Evolutionary conservation across 2,113 vertebrate species (phyloP).

Genomic region (Eretmochelys imbricata): DNA sequence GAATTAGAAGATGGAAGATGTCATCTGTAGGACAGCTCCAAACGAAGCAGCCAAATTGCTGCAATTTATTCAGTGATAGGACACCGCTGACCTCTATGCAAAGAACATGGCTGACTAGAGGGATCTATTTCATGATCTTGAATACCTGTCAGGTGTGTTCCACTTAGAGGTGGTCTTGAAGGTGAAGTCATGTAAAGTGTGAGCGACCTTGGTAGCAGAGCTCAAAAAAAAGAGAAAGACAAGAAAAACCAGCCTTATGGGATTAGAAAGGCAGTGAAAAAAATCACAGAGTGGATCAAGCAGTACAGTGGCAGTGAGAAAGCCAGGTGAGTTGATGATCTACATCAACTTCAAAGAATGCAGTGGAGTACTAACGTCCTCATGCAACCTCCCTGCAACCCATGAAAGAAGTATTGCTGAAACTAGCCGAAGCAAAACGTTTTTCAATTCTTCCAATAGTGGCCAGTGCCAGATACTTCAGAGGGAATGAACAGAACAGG

Average conservation of each 20-base stretch:
- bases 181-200: neutral
- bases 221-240: neutral
- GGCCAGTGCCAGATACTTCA: neutral
- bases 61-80: neutral
- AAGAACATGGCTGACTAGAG: neutral
- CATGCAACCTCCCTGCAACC: neutral
- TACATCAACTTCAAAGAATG: neutral
- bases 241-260: neutral
- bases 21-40: neutral
- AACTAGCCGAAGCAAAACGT: neutral
- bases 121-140: neutral
- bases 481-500: neutral
- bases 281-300: neutral
- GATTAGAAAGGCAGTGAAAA: neutral
- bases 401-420: neutral
- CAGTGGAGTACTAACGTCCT: neutral
- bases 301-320: neutral
- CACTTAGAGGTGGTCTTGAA: neutral
- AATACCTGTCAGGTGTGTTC: neutral
- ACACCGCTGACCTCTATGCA: neutral
- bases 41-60: neutral
- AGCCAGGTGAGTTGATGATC: neutral
- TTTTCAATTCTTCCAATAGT: neutral
- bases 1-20: neutral
- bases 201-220: neutral